phyloP scores from a whole-genome alignment of 1,140 invertebrate species.

The Cecropterus lyciades region DNA sequence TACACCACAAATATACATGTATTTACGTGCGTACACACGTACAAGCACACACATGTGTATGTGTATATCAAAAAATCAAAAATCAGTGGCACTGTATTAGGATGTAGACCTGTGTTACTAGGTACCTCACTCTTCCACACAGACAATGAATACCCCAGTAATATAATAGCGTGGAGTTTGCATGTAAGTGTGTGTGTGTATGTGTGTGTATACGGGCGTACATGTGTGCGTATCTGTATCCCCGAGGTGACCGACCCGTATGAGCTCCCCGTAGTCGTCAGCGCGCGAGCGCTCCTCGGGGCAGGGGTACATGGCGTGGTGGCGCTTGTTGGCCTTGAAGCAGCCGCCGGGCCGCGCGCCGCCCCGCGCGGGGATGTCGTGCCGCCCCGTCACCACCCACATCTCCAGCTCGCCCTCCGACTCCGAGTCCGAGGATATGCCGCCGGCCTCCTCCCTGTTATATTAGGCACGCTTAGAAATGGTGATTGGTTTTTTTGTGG shows the following conservation, averaged over 20 bases:
- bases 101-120: too few relatives aligned
- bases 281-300: slow-evolving; percentile 95
- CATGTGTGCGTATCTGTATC: neutral
- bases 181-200: neutral
- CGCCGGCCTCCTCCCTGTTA: slow-evolving; percentile 88
- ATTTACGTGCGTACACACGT: too few relatives aligned
- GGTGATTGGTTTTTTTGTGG: too few relatives aligned
- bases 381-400: slow-evolving; percentile 90
- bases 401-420: slow-evolving; percentile 95
- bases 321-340: slow-evolving; percentile 96
- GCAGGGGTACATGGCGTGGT: slow-evolving; percentile 98
- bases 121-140: too few relatives aligned
- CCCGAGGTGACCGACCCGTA: slow-evolving; percentile 84
- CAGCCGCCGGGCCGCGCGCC: slow-evolving; percentile 89
- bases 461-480: too few relatives aligned
- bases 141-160: too few relatives aligned
- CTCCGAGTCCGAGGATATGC: slow-evolving; percentile 86
- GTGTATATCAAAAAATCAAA: too few relatives aligned
- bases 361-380: slow-evolving; percentile 95
- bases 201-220: neutral
- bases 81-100: too few relatives aligned
- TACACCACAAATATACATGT: too few relatives aligned
- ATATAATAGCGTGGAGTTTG: too few relatives aligned
- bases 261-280: slow-evolving; percentile 98
- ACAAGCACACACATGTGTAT: too few relatives aligned